These are phyloP conservation scores for Dysdera silvatica DNA, from an alignment of 1,140 invertebrate genomes.

Conservation along the genomic window DNA sequence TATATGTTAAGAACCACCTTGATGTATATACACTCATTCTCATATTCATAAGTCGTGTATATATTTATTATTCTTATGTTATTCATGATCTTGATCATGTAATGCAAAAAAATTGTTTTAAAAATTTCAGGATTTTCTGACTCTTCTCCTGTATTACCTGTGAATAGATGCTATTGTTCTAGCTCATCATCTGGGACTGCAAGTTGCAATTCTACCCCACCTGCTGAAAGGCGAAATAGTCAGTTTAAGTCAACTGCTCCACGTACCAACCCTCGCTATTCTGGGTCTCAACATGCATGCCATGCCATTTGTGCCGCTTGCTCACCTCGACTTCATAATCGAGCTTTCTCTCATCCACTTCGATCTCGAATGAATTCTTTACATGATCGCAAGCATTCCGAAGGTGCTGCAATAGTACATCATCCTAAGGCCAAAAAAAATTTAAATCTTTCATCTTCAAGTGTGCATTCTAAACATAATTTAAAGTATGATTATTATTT, in stretches of 20 bases:
- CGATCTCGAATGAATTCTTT: slow-evolving; percentile 5
- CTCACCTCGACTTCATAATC: slow-evolving; percentile 10
- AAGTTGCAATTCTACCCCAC: slow-evolving; percentile 37
- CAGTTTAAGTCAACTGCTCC: slow-evolving; percentile 39
- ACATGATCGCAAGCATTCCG: slow-evolving; percentile 11
- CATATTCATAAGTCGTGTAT: not conserved
- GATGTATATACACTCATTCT: not conserved
- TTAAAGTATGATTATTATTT: not conserved
- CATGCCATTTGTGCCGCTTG: slow-evolving; percentile 9
- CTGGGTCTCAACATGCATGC: slow-evolving; percentile 2
- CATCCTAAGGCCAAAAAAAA: no score
- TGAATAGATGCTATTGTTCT: slow-evolving; percentile 29
- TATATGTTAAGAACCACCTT: not conserved
- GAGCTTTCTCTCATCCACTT: slow-evolving; percentile 17
- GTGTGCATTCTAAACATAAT: slow-evolving; percentile 4
- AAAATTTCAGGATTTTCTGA: slow-evolving; percentile 25
- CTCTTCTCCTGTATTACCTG: slow-evolving; percentile 23
- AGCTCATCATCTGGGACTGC: slow-evolving; percentile 33
- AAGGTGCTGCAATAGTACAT: no score
- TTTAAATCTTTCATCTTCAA: not conserved
- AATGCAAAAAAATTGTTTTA: slow-evolving; percentile 10
- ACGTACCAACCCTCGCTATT: slow-evolving; percentile 39
- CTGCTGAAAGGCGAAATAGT: slow-evolving; percentile 31
- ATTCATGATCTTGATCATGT: not conserved
- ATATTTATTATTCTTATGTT: not conserved